Conservation (phyloP, 2,113 vertebrate genomes). For the Heterocephalus glaber region DNA sequence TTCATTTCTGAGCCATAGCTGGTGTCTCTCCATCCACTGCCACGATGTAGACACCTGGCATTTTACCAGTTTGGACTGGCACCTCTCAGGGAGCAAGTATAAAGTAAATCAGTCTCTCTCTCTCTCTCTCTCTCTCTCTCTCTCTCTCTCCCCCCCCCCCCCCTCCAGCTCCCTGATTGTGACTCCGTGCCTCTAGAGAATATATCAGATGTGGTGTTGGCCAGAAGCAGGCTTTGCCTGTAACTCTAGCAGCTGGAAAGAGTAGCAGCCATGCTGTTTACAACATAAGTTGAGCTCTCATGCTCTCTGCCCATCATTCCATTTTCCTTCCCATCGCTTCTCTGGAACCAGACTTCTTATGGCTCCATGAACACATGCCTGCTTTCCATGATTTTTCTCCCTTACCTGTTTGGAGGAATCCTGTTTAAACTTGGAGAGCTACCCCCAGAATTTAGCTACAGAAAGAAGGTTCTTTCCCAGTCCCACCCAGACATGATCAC, state of each 20-base stretch:
- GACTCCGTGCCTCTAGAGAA: not conserved
- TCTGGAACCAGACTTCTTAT: not conserved
- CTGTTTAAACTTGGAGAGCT: not conserved
- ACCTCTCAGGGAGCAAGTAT: not conserved
- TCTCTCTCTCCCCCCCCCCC: not conserved
- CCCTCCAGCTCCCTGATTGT: not conserved
- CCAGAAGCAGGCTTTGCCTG: not conserved
- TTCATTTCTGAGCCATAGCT: not conserved
- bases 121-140: not conserved
- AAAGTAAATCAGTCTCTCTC: not conserved
- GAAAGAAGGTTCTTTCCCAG: not conserved
- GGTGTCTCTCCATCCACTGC: not conserved
- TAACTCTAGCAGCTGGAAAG: not conserved
- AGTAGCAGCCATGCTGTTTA: not conserved
- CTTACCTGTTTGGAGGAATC: not conserved
- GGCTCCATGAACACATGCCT: not conserved
- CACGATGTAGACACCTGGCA: not conserved
- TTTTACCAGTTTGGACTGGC: not conserved
- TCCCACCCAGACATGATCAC: too few species aligned
- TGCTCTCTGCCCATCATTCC: not conserved
- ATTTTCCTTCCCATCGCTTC: not conserved
- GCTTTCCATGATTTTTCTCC: not conserved
- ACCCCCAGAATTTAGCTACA: not conserved
- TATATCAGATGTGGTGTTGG: not conserved
- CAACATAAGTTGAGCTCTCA: not conserved